Conservation (phyloP, 2,888 invertebrate species). For the Liodrosophila aerea region DNA sequence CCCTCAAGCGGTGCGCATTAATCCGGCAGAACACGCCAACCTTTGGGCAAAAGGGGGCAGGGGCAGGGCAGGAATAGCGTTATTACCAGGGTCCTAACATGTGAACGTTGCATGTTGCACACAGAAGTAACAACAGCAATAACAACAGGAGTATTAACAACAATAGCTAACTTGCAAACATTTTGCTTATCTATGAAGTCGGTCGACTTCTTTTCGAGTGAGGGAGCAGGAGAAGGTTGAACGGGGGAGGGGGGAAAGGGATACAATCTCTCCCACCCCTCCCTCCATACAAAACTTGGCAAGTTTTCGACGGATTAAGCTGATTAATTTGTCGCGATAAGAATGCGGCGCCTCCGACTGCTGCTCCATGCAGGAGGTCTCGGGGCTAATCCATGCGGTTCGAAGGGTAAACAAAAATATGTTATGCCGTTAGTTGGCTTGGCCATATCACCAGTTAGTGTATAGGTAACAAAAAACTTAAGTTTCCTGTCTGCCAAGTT, state of each 20-base stretch:
- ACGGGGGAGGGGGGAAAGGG: background rate
- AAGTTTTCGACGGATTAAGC: conserved; percentile 78
- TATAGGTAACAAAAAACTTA: conserved; percentile 75
- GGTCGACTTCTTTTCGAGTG: conserved; percentile 47
- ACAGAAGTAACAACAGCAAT: conserved; percentile 28
- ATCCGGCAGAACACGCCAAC: conserved; percentile 65
- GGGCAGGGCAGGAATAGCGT: conserved; percentile 20
- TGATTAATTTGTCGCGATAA: conserved; percentile 78
- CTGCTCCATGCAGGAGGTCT: background rate
- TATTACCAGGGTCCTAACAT: conserved; percentile 65
- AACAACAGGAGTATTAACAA: conserved; percentile 46
- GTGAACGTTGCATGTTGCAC: conserved; percentile 73
- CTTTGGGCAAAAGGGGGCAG: conserved; percentile 3
- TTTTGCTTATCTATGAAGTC: conserved; percentile 67
- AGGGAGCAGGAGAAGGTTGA: conserved; percentile 1
- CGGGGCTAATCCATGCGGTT: conserved; percentile 66
- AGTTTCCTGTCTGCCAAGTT: conserved; percentile 76
- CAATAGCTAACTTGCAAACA: conserved; percentile 61
- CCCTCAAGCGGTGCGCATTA: conserved; percentile 66
- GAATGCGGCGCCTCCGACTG: conserved; percentile 58
- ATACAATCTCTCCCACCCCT: conserved; percentile 26
- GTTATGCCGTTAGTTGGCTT: conserved; percentile 62
- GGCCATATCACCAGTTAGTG: conserved; percentile 60
- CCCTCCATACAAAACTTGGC: conserved; percentile 60
- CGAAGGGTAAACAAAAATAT: conserved; percentile 76